Conservation (phyloP, 2,797 vertebrate genomes). For the Cryptoprocta ferox region DNA sequence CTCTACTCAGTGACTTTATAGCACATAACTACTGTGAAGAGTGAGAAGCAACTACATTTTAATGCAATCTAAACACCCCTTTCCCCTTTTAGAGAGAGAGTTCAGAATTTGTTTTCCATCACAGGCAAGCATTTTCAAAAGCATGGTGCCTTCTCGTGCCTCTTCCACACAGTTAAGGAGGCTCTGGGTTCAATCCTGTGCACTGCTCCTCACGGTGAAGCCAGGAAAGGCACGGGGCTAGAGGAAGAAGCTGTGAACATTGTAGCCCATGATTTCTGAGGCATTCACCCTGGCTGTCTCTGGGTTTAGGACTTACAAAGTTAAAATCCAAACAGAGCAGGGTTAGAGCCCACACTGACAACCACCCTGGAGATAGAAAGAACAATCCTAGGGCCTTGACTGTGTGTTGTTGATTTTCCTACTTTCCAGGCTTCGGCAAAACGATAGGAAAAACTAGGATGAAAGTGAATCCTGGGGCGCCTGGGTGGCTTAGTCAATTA, state of each 20-base stretch:
- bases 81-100: neutral
- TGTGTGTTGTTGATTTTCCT: neutral
- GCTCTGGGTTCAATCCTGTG: neutral
- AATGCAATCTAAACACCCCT: neutral
- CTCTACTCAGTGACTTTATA: neutral
- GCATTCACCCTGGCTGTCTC: neutral
- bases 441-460: neutral
- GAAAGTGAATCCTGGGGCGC: neutral
- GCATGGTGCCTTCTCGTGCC: neutral
- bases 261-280: neutral
- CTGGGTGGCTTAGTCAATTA: too few relatives aligned
- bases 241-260: neutral
- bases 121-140: neutral
- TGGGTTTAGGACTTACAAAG: neutral
- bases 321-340: neutral
- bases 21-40: neutral
- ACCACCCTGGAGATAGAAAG: neutral
- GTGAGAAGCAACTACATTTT: neutral
- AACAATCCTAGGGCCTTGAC: neutral
- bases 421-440: neutral
- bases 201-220: neutral
- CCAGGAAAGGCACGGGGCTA: neutral
- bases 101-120: neutral
- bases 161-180: neutral
- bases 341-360: neutral